Evolutionary conservation across 2,888 invertebrate species (phyloP), one percentile per base, ranked within the genome.

Genomic region (Hipparchia sbordonii): DNA sequence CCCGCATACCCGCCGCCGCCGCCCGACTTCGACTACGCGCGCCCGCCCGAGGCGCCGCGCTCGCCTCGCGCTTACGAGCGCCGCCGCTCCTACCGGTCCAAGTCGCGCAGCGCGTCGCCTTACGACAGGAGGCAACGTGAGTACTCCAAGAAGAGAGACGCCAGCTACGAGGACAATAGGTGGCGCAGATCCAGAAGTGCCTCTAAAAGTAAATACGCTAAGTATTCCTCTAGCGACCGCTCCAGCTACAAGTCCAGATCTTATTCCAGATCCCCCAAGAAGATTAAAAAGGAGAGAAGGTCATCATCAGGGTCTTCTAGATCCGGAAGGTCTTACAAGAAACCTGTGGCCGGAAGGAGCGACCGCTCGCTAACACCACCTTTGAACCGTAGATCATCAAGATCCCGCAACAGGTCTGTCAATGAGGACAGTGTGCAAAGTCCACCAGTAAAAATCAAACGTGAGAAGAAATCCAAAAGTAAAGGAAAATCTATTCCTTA

Each of bases 211-310:
- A 89, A 86, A 74, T 82, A 82, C 52, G 82, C 81, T 45, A 89
- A 87, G 72, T 92, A 92, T 81, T 88, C 89, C 46, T 90, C 91
- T 6, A 91, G 92, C 81, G 90, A 87, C 59, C 81, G 85, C 45
- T 89, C 90, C 0, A 88, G 86, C 67, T 89, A 88, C 33, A 82
- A 88, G 45, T 90, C 90, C 33, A 82, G 83, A 62, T 90, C 90
- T 39, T 88, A 87, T 78, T 86, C 89, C 13, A 82, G 82, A 63
- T 83, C 86, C 48, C 79, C 86, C 9, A 61, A 39, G 39, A 60
- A 69, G 13, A 60, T 65, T 33, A 72, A 56, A 61, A 65, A 66
- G 60, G 68, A 56, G 65, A 70, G 59, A 59, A 68, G 70, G 45
- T 56, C 70, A 5, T 90, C 92, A 33, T 84, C 89, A 0, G 82